Conservation (phyloP, 2,888 invertebrate genomes). For the Lasioglossum lativentre region DNA sequence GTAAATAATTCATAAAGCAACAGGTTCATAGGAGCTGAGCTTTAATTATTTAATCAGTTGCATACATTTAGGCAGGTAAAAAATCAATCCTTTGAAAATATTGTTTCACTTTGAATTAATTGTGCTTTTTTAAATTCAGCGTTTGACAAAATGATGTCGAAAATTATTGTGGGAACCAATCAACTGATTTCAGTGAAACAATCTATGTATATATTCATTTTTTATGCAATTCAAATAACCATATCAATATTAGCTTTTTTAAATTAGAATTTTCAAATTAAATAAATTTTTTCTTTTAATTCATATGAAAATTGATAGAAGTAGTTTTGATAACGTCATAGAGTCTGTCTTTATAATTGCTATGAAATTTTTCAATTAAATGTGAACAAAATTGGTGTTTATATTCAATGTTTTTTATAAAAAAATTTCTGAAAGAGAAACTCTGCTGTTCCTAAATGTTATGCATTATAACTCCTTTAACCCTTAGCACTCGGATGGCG, state of each 20-base stretch:
- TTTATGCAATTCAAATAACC: background rate
- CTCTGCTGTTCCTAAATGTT: background rate
- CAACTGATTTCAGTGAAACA: too few relatives aligned
- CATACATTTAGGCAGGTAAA: background rate
- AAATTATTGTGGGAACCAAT: too few relatives aligned
- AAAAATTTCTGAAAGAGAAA: background rate
- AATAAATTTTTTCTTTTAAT: too few relatives aligned
- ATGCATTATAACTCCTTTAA: background rate
- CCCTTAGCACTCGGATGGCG: too few relatives aligned
- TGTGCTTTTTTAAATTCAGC: too few relatives aligned
- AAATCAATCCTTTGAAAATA: too few relatives aligned
- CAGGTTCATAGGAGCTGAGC: background rate
- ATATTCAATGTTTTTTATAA: background rate
- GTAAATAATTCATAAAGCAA: background rate
- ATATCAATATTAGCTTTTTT: background rate
- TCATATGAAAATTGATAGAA: too few relatives aligned
- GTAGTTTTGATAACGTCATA: too few relatives aligned
- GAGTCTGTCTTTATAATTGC: too few relatives aligned
- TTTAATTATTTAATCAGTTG: background rate
- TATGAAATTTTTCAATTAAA: background rate
- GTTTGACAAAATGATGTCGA: too few relatives aligned
- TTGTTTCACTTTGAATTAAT: too few relatives aligned
- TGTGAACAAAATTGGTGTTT: background rate
- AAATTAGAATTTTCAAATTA: background rate
- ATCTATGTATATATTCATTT: too few relatives aligned